Base-by-base conservation (phyloP, 1,140 invertebrate species). In the Drosophila pseudoananassae region DNA sequence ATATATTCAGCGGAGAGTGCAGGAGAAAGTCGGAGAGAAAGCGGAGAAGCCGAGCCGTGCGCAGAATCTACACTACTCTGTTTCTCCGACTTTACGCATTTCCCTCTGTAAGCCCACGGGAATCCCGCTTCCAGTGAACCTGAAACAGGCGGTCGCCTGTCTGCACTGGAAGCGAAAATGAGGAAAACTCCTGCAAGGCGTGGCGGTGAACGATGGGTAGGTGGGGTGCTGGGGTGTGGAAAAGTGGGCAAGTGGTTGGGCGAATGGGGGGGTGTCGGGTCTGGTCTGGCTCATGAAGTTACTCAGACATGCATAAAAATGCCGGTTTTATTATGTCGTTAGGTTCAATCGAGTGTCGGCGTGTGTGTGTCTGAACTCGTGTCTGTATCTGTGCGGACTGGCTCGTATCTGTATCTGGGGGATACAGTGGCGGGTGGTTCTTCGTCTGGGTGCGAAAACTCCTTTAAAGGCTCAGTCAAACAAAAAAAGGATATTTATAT, bases 241-340 rank as follows among this genome's bases (percentile, higher is more conserved):
- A 49, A 54, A 23, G n/a, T 29, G 36, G 36, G 50, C 33, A 10
- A 31, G 33, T 36, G 33, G 25, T n/a, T 36, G 9, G 40, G 40
- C 40, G 10, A 9, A 23, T 29, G 9, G 38, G 52, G 52, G 27
- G 66, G 76, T 14, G 31, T 45, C 43, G 33, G 64, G 68, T 74
- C 74, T 81, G 82, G 81, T 58, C 60, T 76, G 82, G 74, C 83
- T 82, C 82, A 88, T 87, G 83, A 78, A 87, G 83, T 87, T 87
- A 87, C 82, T 87, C 83, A 87, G 82, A 88, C 82, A 87, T 87
- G 82, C 82, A 87, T 87, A 87, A 87, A 85, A 87, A 88, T 88
- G 82, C 82, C 82, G 82, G 82, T 87, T 87, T 87, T 87, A 87
- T 87, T 87, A 87, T 87, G 82, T 87, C 82, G 82, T 87, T 87